Conservation (phyloP, 2,113 vertebrate genomes). For the Tupaia chinensis region DNA sequence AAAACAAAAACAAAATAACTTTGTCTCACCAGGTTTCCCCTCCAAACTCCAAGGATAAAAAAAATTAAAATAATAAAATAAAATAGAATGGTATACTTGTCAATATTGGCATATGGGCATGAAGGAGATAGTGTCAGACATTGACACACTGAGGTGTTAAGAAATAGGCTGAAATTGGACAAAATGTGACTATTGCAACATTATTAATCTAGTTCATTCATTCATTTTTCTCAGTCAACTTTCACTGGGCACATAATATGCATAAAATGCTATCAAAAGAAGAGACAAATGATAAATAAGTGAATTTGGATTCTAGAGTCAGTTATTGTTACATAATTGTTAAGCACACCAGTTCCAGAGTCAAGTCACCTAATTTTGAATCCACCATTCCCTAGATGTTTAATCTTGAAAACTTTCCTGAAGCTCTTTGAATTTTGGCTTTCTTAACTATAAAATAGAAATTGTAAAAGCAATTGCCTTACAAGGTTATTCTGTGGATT, state of each 20-base stretch:
- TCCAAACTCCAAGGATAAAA: too few species aligned
- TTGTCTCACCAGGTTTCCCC: too few species aligned
- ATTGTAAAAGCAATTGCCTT: background rate
- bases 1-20: too few species aligned
- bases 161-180: background rate
- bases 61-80: too few species aligned
- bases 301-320: background rate
- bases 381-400: background rate
- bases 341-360: background rate
- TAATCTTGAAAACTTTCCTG: background rate
- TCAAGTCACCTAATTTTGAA: slow-evolving; percentile 25
- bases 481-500: background rate
- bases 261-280: background rate
- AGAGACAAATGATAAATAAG: background rate
- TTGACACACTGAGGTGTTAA: background rate
- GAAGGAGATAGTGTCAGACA: slow-evolving; percentile 3
- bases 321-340: background rate
- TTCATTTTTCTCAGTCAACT: background rate
- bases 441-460: background rate
- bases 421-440: background rate
- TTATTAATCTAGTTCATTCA: background rate
- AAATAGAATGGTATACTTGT: background rate
- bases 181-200: background rate
- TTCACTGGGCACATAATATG: background rate
- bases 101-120: background rate